Conservation (phyloP, 2,113 vertebrate species). For the Prochilodus magdalenae region DNA sequence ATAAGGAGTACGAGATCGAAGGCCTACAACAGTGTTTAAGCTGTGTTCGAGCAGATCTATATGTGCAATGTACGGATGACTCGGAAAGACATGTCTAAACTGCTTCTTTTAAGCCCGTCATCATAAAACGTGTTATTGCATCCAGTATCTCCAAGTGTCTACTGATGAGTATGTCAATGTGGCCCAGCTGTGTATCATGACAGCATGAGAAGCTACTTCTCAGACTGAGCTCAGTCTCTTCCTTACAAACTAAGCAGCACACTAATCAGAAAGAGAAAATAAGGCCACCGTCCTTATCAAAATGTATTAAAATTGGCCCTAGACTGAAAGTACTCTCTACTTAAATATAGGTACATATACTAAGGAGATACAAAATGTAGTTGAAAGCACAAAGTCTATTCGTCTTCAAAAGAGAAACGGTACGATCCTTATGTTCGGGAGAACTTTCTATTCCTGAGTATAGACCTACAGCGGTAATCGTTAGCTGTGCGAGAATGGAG, state of each 20-base stretch:
- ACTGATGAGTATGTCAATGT: not conserved
- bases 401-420: constrained; percentile 28
- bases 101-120: not conserved
- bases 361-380: constrained; percentile 44
- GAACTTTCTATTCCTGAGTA: constrained; percentile 57
- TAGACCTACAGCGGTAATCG: constrained; percentile 49
- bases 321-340: constrained; percentile 44
- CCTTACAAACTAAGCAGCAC: constrained; percentile 37
- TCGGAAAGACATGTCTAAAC: constrained; percentile 19
- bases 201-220: constrained; percentile 2
- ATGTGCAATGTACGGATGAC: constrained; percentile 37
- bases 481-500: constrained; percentile 24
- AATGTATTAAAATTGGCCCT: constrained; percentile 47
- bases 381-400: constrained; percentile 33
- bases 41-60: constrained; percentile 23
- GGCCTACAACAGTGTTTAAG: constrained; percentile 35
- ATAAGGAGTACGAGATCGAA: constrained; percentile 24
- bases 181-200: constrained; percentile 10
- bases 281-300: constrained; percentile 49
- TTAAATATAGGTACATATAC: constrained; percentile 54
- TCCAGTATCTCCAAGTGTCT: constrained; percentile 4
- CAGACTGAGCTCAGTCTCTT: constrained; percentile 16
- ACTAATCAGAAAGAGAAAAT: constrained; percentile 41
- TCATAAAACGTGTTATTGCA: not conserved
- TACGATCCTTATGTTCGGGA: constrained; percentile 35